Evolutionary conservation across 1,140 invertebrate species (phyloP).

Genomic region (Mesaphorura yosii): DNA sequence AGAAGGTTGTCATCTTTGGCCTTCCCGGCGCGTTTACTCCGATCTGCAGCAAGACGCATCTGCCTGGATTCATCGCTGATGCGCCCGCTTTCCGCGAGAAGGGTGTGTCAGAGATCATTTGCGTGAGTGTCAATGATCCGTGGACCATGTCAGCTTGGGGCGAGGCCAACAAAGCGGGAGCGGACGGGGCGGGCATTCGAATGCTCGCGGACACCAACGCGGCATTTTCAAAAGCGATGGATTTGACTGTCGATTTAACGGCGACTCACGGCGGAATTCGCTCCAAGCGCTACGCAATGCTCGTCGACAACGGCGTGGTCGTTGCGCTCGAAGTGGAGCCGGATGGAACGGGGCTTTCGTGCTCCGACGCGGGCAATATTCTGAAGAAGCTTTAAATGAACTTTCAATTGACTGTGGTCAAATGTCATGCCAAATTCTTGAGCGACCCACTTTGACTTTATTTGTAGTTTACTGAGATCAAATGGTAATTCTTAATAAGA

Average conservation of each 20-base stretch:
- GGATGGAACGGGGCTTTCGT: constrained; percentile 79
- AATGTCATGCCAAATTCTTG: too few relatives aligned
- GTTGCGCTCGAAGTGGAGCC: constrained; percentile 76
- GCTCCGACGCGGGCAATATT: constrained; percentile 66
- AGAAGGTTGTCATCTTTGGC: constrained; percentile 78
- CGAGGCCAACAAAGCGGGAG: constrained; percentile 39
- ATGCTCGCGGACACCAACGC: constrained; percentile 75
- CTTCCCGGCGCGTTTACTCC: constrained; percentile 84
- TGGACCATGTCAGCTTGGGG: constrained; percentile 91
- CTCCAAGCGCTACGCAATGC: constrained; percentile 78
- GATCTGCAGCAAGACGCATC: constrained; percentile 86
- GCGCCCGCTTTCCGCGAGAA: constrained; percentile 63
- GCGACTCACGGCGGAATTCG: constrained; percentile 63
- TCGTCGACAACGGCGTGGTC: constrained; percentile 69
- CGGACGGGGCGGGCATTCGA: constrained; percentile 46
- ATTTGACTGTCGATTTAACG: constrained; percentile 64
- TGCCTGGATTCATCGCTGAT: constrained; percentile 72
- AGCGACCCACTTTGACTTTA: too few relatives aligned
- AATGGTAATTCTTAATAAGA: too few relatives aligned
- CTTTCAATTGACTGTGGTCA: too few relatives aligned
- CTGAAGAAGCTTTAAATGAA: constrained; percentile 36
- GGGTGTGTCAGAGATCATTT: constrained; percentile 70
- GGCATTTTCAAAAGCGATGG: constrained; percentile 61
- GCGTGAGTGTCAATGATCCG: constrained; percentile 83
- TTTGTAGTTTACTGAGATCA: too few relatives aligned